Evolutionary conservation across 2,888 invertebrate species (phyloP).

Genomic region (Ceratothoa steindachneri): DNA sequence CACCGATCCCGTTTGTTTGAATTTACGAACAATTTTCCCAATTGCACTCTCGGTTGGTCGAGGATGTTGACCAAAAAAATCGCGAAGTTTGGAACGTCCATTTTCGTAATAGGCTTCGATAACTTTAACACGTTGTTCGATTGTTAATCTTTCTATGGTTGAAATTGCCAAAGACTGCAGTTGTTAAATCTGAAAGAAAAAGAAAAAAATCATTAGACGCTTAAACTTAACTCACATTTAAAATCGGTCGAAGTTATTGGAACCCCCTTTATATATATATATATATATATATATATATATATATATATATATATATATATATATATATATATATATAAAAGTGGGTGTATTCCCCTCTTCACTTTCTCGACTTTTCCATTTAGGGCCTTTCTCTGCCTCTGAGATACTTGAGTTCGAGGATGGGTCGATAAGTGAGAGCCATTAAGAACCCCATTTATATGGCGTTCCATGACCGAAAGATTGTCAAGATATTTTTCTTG

Average conservation of each 20-base stretch:
- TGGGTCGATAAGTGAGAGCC: background rate
- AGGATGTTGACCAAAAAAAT: no score
- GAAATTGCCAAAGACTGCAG: no score
- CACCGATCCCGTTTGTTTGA: no score
- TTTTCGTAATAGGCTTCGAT: no score
- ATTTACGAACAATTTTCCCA: no score
- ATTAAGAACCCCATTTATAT: background rate
- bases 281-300: constrained; percentile 1
- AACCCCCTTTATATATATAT: background rate
- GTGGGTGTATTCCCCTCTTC: background rate
- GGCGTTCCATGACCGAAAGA: background rate
- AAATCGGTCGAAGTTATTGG: background rate
- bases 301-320: constrained; percentile 13
- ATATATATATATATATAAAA: constrained; percentile 6
- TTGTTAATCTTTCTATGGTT: no score
- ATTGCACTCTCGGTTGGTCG: no score
- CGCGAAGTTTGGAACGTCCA: no score
- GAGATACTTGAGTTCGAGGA: background rate
- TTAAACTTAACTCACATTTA: no score
- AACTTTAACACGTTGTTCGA: no score
- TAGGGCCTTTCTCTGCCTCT: background rate
- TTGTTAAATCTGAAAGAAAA: no score
- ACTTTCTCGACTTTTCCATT: background rate
- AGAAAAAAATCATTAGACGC: no score
- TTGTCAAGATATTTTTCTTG: background rate